Conservation (phyloP, 1,140 invertebrate species). For the Agraylea sexmaculata region DNA sequence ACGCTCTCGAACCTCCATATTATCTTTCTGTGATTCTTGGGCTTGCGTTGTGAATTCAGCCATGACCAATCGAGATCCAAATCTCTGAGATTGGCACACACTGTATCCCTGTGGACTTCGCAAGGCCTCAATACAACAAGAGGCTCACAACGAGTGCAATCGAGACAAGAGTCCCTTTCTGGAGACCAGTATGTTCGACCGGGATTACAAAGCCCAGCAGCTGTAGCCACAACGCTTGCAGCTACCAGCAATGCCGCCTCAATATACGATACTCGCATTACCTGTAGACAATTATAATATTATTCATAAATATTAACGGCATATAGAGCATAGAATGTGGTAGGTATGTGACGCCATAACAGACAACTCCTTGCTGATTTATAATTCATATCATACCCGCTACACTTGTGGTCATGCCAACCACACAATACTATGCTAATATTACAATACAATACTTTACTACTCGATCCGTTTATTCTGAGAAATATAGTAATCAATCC, state of each 20-base stretch:
- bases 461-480: too few species aligned
- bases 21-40: conserved; percentile 4
- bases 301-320: too few species aligned
- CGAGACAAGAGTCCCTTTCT: conserved; percentile 41
- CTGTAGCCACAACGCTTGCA: conserved; percentile 27
- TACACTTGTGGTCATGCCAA: too few species aligned
- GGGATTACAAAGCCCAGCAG: conserved; percentile 34
- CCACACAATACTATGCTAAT: too few species aligned
- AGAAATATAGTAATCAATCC: too few species aligned
- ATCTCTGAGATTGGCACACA: conserved; percentile 47
- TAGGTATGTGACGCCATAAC: too few species aligned
- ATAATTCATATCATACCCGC: too few species aligned
- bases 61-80: conserved; percentile 44
- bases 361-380: too few species aligned
- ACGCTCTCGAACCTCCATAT: background rate
- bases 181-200: conserved; percentile 45
- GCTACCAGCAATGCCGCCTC: conserved; percentile 22
- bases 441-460: too few species aligned
- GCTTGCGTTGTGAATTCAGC: conserved; percentile 17
- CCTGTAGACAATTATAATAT: too few species aligned
- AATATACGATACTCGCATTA: conserved; percentile 20
- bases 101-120: conserved; percentile 48
- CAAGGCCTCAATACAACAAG: conserved; percentile 50
- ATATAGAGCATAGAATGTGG: too few species aligned
- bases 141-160: conserved; percentile 49